These are phyloP conservation scores for Crax fasciolata DNA, from an alignment of 2,797 vertebrate genomes.

Conservation along the genomic window DNA sequence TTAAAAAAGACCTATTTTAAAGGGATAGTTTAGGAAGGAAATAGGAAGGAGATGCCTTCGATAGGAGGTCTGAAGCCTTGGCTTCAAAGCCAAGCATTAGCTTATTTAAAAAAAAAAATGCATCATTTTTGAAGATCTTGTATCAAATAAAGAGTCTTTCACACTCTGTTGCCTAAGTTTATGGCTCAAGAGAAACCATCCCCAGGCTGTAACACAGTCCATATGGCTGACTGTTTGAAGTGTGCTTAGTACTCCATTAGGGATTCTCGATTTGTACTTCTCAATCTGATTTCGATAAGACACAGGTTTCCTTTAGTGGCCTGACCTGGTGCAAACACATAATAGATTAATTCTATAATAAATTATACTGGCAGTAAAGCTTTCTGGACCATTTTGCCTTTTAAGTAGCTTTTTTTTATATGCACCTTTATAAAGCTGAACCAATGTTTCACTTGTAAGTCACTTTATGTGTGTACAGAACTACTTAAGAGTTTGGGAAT, in stretches of 20 bases:
- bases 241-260: constrained; percentile 85
- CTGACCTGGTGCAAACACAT: constrained; percentile 82
- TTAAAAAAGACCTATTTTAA: constrained; percentile 34
- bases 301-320: constrained; percentile 74
- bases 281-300: constrained; percentile 86
- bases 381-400: constrained; percentile 80
- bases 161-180: constrained; percentile 62
- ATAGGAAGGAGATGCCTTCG: neutral
- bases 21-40: neutral
- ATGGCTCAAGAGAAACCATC: constrained; percentile 77
- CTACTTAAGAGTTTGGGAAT: constrained; percentile 69
- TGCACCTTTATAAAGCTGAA: constrained; percentile 78
- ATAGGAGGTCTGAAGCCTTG: constrained; percentile 14
- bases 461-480: constrained; percentile 72
- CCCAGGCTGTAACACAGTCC: constrained; percentile 83
- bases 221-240: constrained; percentile 87
- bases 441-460: constrained; percentile 76
- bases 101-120: neutral
- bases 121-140: constrained; percentile 46
- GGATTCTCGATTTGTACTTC: constrained; percentile 80
- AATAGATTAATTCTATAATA: constrained; percentile 84
- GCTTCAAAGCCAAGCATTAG: neutral
- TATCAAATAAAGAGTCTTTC: constrained; percentile 61
- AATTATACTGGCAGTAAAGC: constrained; percentile 82
- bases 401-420: constrained; percentile 78